Base-by-base conservation (phyloP, 2,888 invertebrate species). In the Holacanthella duospinosa region DNA sequence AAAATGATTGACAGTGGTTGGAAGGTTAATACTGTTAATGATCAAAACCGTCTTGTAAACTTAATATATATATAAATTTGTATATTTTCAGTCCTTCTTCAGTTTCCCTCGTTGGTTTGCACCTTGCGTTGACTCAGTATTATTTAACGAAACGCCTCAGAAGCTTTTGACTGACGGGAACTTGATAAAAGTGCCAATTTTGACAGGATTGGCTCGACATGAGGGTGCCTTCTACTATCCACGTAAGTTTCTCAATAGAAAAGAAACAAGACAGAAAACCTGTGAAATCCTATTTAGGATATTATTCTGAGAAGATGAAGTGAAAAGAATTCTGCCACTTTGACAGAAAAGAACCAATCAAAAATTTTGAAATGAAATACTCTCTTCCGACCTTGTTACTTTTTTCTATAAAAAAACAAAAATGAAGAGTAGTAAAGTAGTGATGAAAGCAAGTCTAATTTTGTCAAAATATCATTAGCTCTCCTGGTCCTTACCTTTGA, bases 41-140 rank as follows among this genome's bases (percentile, higher is more conserved):
- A n/a, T n/a, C n/a, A n/a, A n/a, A n/a, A n/a, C n/a, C n/a, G n/a
- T n/a, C n/a, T n/a, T n/a, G n/a, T n/a, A n/a, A n/a, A n/a, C n/a
- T n/a, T n/a, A n/a, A n/a, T n/a, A n/a, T n/a, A n/a, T n/a, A n/a
- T n/a, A n/a, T n/a, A n/a, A n/a, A n/a, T n/a, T n/a, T n/a, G n/a
- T n/a, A 16, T 60, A 55, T 66, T 61, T 64, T 0, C 59, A 74
- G 74, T 70, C 67, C 29, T 74, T 74, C 62, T 74, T 71, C 66
- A 68, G 70, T 59, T 74, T 74, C 63, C 74, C 74, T 9, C 73
- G 74, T n/a, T 73, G 73, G 73, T 74, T 74, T 61, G 73, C 71
- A 26, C 73, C 73, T 12, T 68, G 67, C 16, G 65, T 74, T 29
- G 74, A 74, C 63, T 65, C 72, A 29, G 63, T 65, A 24, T 63